phyloP scores from a whole-genome alignment of 2,113 vertebrate species.

The Austrofundulus limnaeus region DNA sequence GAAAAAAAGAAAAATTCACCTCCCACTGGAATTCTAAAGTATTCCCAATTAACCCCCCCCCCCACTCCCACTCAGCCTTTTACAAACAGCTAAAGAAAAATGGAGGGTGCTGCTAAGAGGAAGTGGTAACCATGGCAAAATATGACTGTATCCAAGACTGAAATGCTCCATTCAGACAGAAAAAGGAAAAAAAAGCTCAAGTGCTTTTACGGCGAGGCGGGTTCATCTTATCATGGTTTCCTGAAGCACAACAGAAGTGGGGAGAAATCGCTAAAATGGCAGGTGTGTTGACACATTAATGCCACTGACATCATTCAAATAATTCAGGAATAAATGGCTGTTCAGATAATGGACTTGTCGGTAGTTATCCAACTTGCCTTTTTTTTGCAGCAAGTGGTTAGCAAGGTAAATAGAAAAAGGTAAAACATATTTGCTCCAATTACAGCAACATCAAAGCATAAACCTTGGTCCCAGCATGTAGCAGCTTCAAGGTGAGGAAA shows the following conservation, averaged over 20 bases:
- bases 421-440: background rate
- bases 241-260: background rate
- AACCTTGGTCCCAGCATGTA: background rate
- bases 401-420: background rate
- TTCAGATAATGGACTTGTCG: background rate
- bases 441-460: background rate
- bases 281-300: background rate
- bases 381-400: background rate
- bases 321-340: background rate
- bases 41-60: conserved; percentile 39
- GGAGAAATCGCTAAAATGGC: background rate
- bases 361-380: background rate
- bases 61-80: conserved; percentile 38
- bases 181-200: conserved; percentile 9
- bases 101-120: conserved; percentile 31
- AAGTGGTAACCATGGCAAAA: conserved; percentile 50
- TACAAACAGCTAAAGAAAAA: conserved; percentile 38
- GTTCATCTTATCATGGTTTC: background rate
- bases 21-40: conserved; percentile 49
- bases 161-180: conserved; percentile 30
- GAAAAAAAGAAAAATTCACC: conserved; percentile 29
- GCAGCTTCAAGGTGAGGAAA: background rate
- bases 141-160: conserved; percentile 16
- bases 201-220: background rate
- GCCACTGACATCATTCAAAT: background rate